Base-by-base conservation (phyloP, 2,888 invertebrate species). In the Lagria hirta region DNA sequence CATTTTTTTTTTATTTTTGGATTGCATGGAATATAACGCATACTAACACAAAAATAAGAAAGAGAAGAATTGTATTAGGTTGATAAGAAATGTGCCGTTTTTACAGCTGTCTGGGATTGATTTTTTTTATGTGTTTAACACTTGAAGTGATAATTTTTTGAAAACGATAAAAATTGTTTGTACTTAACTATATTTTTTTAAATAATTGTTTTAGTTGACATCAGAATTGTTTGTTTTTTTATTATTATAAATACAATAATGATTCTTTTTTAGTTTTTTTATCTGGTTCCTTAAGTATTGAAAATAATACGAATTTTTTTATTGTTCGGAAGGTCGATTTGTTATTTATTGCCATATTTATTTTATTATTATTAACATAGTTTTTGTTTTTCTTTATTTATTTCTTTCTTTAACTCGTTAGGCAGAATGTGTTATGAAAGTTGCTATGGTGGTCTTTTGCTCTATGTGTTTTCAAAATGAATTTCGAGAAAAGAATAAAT, bases 381-480 rank as follows among this genome's bases (percentile, higher is more conserved):
- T n/a, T n/a, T n/a, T n/a, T n/a, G n/a, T n/a, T n/a, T 42, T 49
- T 41, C 11, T 43, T 52, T 38, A 12, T 41, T 49, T 50, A 11
- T 17, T 30, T 33, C 24, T 41, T 29, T 18, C 23, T 38, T 41
- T 43, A 23, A 20, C 13, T 41, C 34, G 32, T 16, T 46, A 46
- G 46, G 32, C 41, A 36, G 41, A 41, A 41, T 18, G 34, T 46
- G 44, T 44, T 30, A 37, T 13, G 30, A 43, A 36, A 24, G 43
- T 36, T 43, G 43, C 36, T 43, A 43, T 30, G 43, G 32, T 37
- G 43, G 36, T 43, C 36, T 43, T 43, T 46, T 42, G 46, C 46
- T 46, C 46, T 46, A 43, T 43, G 42, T 46, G 46, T 46, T 45
- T 46, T 46, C 41, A 46, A 36, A 46, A 37, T 30, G 24, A 36